Base-by-base conservation (phyloP, 2,888 invertebrate species). In the Mystacides longicornis region DNA sequence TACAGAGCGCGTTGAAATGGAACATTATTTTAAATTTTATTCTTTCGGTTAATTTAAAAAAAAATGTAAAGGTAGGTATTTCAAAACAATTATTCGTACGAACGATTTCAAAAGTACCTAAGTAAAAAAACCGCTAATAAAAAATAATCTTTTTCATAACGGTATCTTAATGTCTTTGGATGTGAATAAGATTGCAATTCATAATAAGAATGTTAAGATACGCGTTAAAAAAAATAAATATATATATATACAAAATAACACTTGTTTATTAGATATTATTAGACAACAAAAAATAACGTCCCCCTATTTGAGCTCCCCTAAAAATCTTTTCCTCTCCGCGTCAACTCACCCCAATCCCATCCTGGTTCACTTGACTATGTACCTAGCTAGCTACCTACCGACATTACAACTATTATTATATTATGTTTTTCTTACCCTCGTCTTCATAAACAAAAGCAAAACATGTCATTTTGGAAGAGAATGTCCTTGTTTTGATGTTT, bases 381-480 rank as follows among this genome's bases (percentile, higher is more conserved):
- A 27, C 27, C 27, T 27, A 14, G n/a, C 14, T 14, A 7, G 16
- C 37, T 37, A 37, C 37, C 14, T 14, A 3, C 4, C 16, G 16
- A 37, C 37, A 14, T 43, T 19, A 16, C 42, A 22, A 49, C 49
- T 49, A 49, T 27, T 23, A 22, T 23, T 37, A 16, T 52, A 22
- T 42, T 21, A 52, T 52, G 43, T 43, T 52, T 11, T 45, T 19
- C 19, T n/a, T 46, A 20, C 52, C 21, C 48, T 45, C 52, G 19
- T 52, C 27, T 31, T 47, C 52, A 52, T 46, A 52, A 52, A 52
- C 52, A 45, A 52, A 50, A 52, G 45, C 52, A 47, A 53, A 37
- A 53, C 53, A 53, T 37, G 48, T 53, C 33, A 48, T 37, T 37
- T 22, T 37, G 21, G 23, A 33, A n/a, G 21, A 48, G 23, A 48